A percentile compares a stretch with the other conserved stretches of the same genome.
Conservation (phyloP, 2,113 vertebrate genomes). For the Mesembrinibis cayennensis region DNA sequence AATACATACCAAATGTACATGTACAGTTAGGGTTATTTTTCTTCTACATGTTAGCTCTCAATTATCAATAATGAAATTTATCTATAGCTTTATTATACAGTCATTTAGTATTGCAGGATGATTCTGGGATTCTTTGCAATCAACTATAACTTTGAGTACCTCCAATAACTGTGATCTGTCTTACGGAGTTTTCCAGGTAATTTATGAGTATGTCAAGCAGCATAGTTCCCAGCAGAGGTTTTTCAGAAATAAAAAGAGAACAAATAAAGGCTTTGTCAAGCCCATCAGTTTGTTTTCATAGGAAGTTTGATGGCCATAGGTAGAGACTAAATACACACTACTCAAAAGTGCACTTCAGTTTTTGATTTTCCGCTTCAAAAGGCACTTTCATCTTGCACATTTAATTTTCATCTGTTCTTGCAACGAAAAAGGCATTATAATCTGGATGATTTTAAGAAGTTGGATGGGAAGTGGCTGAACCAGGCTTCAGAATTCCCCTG, state of each 20-base stretch:
- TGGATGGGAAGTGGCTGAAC: background rate
- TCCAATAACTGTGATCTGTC: background rate
- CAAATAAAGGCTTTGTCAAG: background rate
- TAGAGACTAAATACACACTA: background rate
- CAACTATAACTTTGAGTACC: background rate
- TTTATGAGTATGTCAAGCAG: background rate
- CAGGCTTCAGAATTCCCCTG: background rate
- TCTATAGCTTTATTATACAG: background rate
- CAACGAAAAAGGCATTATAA: background rate
- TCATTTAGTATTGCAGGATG: background rate
- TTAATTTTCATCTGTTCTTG: slow-evolving; percentile 1
- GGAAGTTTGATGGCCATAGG: background rate
- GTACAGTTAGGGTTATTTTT: background rate
- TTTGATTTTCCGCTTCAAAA: slow-evolving; percentile 25
- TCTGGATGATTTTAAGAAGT: background rate
- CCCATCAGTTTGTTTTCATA: background rate
- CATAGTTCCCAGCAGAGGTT: background rate
- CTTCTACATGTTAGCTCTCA: background rate
- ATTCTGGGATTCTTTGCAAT: background rate
- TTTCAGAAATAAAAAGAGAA: background rate
- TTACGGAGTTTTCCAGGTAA: background rate
- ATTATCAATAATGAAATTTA: background rate
- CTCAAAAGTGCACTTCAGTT: background rate
- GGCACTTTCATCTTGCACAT: background rate
- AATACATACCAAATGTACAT: background rate